phyloP scores from a whole-genome alignment of 2,888 invertebrate species.

The Drosophila prolongata region DNA sequence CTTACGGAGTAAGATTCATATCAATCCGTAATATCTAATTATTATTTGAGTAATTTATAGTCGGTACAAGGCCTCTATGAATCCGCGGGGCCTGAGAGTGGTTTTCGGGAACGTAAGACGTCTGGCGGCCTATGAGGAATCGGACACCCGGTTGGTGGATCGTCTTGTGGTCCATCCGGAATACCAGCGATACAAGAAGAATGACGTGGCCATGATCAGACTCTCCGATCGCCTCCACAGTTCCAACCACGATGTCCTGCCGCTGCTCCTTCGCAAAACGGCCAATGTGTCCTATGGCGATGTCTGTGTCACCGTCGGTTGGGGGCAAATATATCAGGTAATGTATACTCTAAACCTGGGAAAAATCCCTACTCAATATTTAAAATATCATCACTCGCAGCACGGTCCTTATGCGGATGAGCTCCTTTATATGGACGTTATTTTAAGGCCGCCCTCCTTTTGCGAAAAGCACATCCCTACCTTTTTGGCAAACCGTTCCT shows the following conservation, averaged over 20 bases:
- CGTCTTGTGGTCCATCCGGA: constrained; percentile 52
- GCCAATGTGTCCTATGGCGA: not conserved
- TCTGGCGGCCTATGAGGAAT: not conserved
- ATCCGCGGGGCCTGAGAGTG: constrained; percentile 41
- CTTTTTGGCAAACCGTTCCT: constrained; percentile 6
- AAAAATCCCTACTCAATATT: too few species aligned
- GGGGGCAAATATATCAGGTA: constrained; percentile 65
- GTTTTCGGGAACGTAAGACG: constrained; percentile 42
- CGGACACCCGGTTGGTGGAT: constrained; percentile 32
- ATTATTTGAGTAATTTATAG: too few species aligned
- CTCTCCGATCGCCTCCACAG: constrained; percentile 37
- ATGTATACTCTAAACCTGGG: too few species aligned
- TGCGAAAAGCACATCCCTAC: constrained; percentile 12
- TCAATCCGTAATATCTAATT: too few species aligned
- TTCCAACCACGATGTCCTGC: constrained; percentile 28
- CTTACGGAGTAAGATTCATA: constrained; percentile 58
- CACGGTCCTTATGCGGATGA: constrained; percentile 64
- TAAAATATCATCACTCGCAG: constrained; percentile 9
- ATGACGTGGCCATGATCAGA: constrained; percentile 53
- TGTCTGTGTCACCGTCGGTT: constrained; percentile 55
- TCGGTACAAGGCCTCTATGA: constrained; percentile 51
- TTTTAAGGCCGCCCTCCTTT: not conserved
- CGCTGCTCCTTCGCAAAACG: constrained; percentile 19
- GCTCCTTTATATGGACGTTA: constrained; percentile 51
- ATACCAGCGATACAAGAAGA: constrained; percentile 43